Evolutionary conservation across 2,113 vertebrate species (phyloP), one percentile per base, ranked within the genome.

Genomic region (Cyanistes caeruleus): DNA sequence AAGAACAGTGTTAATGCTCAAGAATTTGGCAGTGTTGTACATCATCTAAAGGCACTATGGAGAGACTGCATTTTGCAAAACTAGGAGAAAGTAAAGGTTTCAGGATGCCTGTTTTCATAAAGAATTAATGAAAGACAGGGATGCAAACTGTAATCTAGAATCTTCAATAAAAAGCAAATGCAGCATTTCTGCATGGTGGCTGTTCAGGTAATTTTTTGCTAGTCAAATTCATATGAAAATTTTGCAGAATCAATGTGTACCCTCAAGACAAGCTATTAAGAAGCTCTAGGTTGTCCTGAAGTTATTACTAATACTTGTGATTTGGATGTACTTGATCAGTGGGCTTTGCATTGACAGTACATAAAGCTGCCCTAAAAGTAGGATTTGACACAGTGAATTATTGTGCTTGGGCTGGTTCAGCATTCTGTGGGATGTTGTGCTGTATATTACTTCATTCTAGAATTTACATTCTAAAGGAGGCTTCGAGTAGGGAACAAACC

Each of bases 241-340:
- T 44, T 33, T 60, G 28, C 72, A 58, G 25, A 51, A 48, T 62
- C 24, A 31, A 0, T 2, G 0, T 77, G 9, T 18, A 5, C 6
- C 15, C 27, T 79, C 56, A 35, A 13, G 52, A 44, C 2, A 5
- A 76, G 23, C 74, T 84, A 8, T 30, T 59, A 52, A 28, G 35
- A 63, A 59, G 30, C 17, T 56, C 10, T 14, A 10, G 15, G 7
- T 78, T 85, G n/a, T 55, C 19, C 46, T 62, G 33, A 65, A 67
- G 19, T 55, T 53, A 16, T 30, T 85, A 21, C 5, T 73, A 4
- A 16, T 51, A 24, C 7, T 13, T 55, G 0, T 22, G 53, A 30
- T 85, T 78, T 41, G 27, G 30, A 7, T 28, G 52, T 48, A 20
- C 13, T 75, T 72, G 51, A 18, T 65, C 23, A 27, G 7, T 46